phyloP scores from a whole-genome alignment of 2,797 vertebrate species.

The Ataeniobius toweri region DNA sequence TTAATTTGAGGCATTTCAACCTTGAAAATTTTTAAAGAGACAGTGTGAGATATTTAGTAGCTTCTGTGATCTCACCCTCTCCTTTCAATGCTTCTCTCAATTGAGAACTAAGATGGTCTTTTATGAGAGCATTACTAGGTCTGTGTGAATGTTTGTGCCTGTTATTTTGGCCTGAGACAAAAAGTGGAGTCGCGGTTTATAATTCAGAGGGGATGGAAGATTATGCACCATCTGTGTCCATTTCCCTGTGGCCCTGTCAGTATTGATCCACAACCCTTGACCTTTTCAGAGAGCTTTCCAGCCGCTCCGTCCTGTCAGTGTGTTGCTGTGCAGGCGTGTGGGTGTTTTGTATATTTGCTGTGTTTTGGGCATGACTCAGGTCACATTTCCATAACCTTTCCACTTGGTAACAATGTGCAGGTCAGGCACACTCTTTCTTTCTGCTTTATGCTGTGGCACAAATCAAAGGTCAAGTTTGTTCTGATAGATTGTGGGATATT shows the following conservation, averaged over 20 bases:
- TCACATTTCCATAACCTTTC: constrained; percentile 69
- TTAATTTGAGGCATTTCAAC: not conserved
- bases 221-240: constrained; percentile 74
- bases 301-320: constrained; percentile 20
- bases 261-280: constrained; percentile 76
- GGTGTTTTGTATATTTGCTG: constrained; percentile 44
- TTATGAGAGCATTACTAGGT: constrained; percentile 36
- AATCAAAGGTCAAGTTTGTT: constrained; percentile 60
- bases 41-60: not conserved
- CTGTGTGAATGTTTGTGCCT: constrained; percentile 51
- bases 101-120: constrained; percentile 26
- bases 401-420: constrained; percentile 55
- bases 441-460: constrained; percentile 40
- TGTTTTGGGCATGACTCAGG: constrained; percentile 60
- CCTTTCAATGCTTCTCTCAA: not conserved
- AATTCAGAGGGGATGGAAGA: constrained; percentile 71
- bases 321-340: constrained; percentile 42
- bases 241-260: constrained; percentile 70
- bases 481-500: constrained; percentile 14
- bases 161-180: constrained; percentile 42
- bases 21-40: not conserved
- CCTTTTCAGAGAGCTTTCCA: constrained; percentile 66
- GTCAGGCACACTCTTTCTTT: constrained; percentile 33
- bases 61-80: not conserved
- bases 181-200: constrained; percentile 51